Percentiles rank a stretch among this genome's conserved stretches.
These are phyloP conservation scores for Ecliptopera silaceata DNA, from an alignment of 2,888 invertebrate genomes.

Conservation along the genomic window DNA sequence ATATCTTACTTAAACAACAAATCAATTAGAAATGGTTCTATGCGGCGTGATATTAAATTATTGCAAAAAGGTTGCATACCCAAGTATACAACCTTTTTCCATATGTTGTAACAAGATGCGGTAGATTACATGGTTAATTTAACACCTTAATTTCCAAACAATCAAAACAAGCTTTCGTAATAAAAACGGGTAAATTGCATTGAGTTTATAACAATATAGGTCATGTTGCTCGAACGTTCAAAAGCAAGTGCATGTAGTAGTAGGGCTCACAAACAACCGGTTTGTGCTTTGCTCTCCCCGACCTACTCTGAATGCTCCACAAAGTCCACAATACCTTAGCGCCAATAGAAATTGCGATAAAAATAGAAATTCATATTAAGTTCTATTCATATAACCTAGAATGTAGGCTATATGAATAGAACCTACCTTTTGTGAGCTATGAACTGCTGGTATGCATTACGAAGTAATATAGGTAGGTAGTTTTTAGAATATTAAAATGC, in stretches of 20 bases:
- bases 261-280: constrained; percentile 29
- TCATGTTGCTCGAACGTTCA: constrained; percentile 18
- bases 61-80: too few relatives aligned
- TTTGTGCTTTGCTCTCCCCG: constrained; percentile 36
- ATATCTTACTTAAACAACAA: too few relatives aligned
- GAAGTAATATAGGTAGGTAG: neutral
- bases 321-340: constrained; percentile 18
- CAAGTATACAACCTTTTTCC: too few relatives aligned
- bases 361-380: constrained; percentile 23
- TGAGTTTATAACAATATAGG: constrained; percentile 17
- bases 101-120: neutral
- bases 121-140: neutral
- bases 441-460: neutral
- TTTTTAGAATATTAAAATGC: neutral
- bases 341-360: constrained; percentile 21
- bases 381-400: too few relatives aligned
- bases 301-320: constrained; percentile 31
- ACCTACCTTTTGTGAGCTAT: constrained; percentile 8
- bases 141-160: neutral
- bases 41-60: too few relatives aligned
- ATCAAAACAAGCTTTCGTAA: too few relatives aligned
- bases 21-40: too few relatives aligned
- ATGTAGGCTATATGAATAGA: constrained; percentile 14
- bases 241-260: constrained; percentile 21
- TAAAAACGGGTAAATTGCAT: too few relatives aligned